Evolutionary conservation across 2,113 vertebrate species (phyloP).

Genomic region (Alosa alosa): DNA sequence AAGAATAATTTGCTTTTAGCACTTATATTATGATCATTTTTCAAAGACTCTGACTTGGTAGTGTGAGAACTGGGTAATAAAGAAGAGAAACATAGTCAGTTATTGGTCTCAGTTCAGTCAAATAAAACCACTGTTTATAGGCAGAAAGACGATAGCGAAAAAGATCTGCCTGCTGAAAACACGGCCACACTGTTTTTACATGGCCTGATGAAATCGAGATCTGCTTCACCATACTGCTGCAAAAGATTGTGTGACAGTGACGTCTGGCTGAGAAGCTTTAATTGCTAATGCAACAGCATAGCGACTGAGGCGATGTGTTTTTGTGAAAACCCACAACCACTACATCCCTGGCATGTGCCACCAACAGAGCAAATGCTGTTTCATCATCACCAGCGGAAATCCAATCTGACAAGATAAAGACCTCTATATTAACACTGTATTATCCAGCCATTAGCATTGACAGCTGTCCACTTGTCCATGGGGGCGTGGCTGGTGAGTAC

Average conservation of each 20-base stretch:
- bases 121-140: background rate
- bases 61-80: background rate
- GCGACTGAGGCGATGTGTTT: background rate
- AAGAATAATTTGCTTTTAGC: background rate
- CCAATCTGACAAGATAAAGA: constrained; percentile 8
- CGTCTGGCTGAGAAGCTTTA: background rate
- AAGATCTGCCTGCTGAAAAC: background rate
- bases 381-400: background rate
- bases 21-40: background rate
- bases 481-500: background rate
- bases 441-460: constrained; percentile 6
- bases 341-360: background rate
- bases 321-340: background rate
- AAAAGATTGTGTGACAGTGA: background rate
- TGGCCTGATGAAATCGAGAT: background rate
- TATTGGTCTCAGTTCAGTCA: background rate
- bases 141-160: background rate
- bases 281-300: constrained; percentile 12
- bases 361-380: background rate
- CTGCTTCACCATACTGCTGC: background rate
- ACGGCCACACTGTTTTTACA: background rate
- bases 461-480: background rate
- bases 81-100: background rate
- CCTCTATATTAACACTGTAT: background rate
- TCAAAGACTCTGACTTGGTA: background rate